phyloP scores from a whole-genome alignment of 2,797 vertebrate genomes.

The Ptychadena robeensis region DNA sequence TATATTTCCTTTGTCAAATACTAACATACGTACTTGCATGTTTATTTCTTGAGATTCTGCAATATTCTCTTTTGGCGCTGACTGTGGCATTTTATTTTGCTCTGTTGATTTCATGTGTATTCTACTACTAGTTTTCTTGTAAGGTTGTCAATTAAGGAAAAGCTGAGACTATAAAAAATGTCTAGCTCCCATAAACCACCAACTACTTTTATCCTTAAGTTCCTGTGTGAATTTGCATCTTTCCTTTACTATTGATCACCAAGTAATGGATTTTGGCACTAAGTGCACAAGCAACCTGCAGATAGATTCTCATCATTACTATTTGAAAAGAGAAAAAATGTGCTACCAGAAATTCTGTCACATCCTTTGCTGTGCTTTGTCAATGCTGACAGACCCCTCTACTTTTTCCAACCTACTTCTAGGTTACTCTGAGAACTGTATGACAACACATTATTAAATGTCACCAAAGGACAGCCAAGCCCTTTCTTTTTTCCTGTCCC shows the following conservation, averaged over 20 bases:
- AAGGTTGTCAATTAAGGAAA: no score
- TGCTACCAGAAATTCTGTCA: background rate
- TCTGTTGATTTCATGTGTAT: no score
- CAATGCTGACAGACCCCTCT: background rate
- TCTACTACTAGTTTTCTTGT: no score
- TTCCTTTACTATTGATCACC: background rate
- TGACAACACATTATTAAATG: conserved; percentile 2
- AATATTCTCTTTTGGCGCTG: no score
- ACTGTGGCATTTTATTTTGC: no score
- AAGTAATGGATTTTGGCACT: background rate
- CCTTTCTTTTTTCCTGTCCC: conserved; percentile 40
- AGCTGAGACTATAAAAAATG: no score
- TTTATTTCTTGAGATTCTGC: no score
- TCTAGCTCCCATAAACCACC: no score
- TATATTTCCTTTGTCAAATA: no score
- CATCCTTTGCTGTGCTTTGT: conserved; percentile 4
- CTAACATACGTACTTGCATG: no score
- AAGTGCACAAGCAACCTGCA: background rate
- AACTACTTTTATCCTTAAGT: no score
- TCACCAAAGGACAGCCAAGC: background rate
- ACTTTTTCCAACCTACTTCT: background rate
- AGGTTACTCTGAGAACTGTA: conserved; percentile 11
- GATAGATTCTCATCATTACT: background rate
- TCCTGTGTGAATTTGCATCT: background rate
- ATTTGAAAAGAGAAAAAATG: background rate